Percentiles rank a stretch among this genome's conserved stretches.
These are phyloP conservation scores for Papilio dardanus DNA, from an alignment of 1,140 invertebrate genomes.

Conservation along the genomic window DNA sequence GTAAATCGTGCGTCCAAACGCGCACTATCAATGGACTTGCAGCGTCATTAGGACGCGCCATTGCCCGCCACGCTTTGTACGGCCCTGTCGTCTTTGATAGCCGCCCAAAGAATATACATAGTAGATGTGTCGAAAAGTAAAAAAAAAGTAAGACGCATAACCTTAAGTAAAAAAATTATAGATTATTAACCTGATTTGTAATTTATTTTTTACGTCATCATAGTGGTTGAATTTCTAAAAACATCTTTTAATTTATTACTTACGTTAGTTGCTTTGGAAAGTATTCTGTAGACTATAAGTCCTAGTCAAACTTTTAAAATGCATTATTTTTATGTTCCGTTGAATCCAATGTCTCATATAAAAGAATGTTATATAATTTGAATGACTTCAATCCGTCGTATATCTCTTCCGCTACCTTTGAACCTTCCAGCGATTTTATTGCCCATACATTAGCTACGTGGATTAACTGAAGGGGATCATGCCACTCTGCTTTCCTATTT, in stretches of 20 bases:
- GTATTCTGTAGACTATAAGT: too few species aligned
- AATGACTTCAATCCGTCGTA: not conserved
- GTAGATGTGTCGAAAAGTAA: conserved; percentile 1
- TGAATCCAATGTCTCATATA: too few species aligned
- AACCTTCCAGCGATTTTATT: conserved; percentile 21
- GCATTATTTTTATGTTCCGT: too few species aligned
- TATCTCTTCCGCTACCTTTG: conserved; percentile 16
- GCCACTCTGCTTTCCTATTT: not conserved
- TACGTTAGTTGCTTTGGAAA: too few species aligned
- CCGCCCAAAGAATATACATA: conserved; percentile 26
- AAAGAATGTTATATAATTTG: conserved; percentile 3
- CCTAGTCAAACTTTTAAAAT: too few species aligned
- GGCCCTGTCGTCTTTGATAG: conserved; percentile 40
- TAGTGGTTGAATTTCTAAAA: too few species aligned
- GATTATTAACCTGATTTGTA: too few species aligned
- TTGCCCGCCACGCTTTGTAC: conserved; percentile 57
- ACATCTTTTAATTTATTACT: too few species aligned
- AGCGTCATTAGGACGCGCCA: conserved; percentile 66
- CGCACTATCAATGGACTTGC: conserved; percentile 70
- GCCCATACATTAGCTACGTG: conserved; percentile 21
- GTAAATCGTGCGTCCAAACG: conserved; percentile 74
- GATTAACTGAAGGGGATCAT: conserved; percentile 21
- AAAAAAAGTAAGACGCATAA: not conserved
- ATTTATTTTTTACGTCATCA: too few species aligned
- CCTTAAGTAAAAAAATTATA: too few species aligned